Conservation (phyloP, 2,888 invertebrate species). For the Melanophora roralis region DNA sequence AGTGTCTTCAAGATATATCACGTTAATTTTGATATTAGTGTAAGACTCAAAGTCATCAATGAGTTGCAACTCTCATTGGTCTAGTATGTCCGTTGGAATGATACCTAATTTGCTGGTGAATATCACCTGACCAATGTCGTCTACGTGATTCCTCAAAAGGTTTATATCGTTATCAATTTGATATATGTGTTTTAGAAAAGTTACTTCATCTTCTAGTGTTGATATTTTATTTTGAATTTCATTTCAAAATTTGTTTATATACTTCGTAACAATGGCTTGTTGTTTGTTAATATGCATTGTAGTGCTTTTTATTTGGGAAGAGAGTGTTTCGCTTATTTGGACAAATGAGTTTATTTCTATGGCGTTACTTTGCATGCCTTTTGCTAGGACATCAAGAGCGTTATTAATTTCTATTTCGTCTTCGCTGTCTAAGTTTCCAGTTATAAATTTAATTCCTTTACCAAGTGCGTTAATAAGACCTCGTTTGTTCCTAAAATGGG, state of each 20-base stretch:
- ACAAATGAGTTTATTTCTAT: constrained; percentile 3
- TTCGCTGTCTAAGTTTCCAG: constrained; percentile 1
- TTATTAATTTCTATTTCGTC: constrained; percentile 12
- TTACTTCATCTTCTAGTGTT: constrained; percentile 29
- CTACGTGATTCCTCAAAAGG: constrained; percentile 25
- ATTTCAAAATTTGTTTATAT: constrained; percentile 12
- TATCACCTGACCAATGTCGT: constrained; percentile 19
- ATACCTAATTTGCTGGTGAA: constrained; percentile 20
- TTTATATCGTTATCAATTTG: constrained; percentile 32
- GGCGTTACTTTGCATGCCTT: background rate
- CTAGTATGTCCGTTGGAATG: constrained; percentile 22
- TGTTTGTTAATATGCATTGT: constrained; percentile 7
- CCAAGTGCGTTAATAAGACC: constrained; percentile 8
- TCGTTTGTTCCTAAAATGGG: constrained; percentile 3
- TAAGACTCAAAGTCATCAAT: background rate
- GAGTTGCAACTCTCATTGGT: constrained; percentile 2
- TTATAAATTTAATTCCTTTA: constrained; percentile 9
- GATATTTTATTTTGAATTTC: constrained; percentile 30
- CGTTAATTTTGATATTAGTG: no score
- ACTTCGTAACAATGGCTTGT: background rate
- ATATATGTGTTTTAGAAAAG: constrained; percentile 27
- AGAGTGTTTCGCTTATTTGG: background rate
- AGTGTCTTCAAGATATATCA: no score
- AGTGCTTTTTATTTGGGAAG: background rate
- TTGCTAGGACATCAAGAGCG: background rate